Evolutionary conservation across 2,797 vertebrate genomes (phyloP).

Genomic region (Mustela erminea): DNA sequence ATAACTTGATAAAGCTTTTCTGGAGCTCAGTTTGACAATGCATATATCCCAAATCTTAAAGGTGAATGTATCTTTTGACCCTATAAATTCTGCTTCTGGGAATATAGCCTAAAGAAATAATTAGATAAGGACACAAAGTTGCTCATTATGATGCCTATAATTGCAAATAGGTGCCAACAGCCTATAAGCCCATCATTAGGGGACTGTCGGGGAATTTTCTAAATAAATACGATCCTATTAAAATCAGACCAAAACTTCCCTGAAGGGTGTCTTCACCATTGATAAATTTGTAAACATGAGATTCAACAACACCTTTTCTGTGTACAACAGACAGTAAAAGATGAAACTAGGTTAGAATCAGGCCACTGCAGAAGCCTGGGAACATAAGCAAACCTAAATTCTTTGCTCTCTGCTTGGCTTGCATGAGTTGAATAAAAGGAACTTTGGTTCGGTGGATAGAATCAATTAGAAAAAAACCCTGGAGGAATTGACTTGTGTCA

Average conservation of each 20-base stretch:
- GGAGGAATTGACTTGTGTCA: neutral
- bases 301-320: neutral
- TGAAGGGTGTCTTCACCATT: neutral
- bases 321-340: neutral
- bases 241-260: slow-evolving; percentile 10
- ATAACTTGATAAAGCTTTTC: slow-evolving; percentile 27
- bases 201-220: neutral
- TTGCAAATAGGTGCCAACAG: neutral
- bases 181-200: neutral
- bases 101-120: slow-evolving; percentile 4
- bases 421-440: slow-evolving; percentile 7
- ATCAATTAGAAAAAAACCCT: neutral
- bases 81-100: neutral
- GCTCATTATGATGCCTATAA: neutral
- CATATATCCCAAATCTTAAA: neutral
- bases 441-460: slow-evolving; percentile 16
- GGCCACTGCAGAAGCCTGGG: neutral
- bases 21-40: neutral
- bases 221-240: slow-evolving; percentile 43
- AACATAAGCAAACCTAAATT: neutral
- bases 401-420: neutral
- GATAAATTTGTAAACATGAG: neutral
- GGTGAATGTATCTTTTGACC: slow-evolving; percentile 12
- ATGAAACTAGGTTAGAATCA: neutral
- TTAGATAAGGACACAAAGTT: neutral